Evolutionary conservation across 53 echinoderm and acorn worm species (phyloP).

Genomic region (Holothuria scabra): DNA sequence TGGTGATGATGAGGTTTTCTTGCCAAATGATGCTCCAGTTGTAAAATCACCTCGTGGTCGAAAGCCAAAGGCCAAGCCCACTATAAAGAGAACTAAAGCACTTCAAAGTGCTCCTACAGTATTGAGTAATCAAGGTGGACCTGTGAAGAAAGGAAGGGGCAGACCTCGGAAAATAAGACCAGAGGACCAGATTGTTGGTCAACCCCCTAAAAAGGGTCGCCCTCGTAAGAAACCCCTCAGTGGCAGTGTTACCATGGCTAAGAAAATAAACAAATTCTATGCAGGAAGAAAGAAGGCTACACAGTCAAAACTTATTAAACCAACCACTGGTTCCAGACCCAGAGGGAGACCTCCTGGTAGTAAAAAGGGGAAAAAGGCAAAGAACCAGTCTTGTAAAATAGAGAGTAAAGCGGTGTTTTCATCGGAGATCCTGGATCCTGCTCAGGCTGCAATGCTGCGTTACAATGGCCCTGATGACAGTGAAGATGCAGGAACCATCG

Average conservation of each 20-base stretch:
- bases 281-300: constrained; percentile 60
- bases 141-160: constrained; percentile 45
- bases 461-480: constrained; percentile 43
- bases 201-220: constrained; percentile 33
- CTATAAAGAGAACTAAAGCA: constrained; percentile 37
- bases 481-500: constrained; percentile 44
- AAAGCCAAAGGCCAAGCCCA: constrained; percentile 46
- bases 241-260: constrained; percentile 59
- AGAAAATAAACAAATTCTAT: constrained; percentile 70
- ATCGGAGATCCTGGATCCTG: constrained; percentile 51
- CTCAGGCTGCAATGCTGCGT: constrained; percentile 44
- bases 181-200: constrained; percentile 12
- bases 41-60: constrained; percentile 46
- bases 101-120: not conserved
- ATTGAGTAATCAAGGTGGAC: not conserved
- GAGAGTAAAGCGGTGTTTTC: constrained; percentile 75
- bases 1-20: constrained; percentile 94
- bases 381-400: constrained; percentile 62
- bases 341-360: constrained; percentile 63
- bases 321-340: constrained; percentile 47
- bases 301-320: constrained; percentile 32
- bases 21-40: constrained; percentile 53
- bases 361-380: constrained; percentile 61
- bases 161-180: constrained; percentile 44
- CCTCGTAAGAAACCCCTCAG: constrained; percentile 39